Conservation (phyloP, 2,797 vertebrate genomes). For the Leucoraja ocellata region DNA sequence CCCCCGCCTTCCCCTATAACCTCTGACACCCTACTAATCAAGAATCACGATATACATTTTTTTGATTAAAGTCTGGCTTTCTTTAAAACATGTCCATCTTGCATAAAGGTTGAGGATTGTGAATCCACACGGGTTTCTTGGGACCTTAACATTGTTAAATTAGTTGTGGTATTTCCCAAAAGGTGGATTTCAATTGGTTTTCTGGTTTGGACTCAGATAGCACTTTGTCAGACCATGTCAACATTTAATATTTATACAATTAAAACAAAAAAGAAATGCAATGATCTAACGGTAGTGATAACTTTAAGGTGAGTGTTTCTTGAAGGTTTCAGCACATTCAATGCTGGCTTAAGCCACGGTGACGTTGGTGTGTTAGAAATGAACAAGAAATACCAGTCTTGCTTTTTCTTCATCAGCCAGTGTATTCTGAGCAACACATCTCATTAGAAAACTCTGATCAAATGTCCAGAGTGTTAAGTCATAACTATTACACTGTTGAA, state of each 20-base stretch:
- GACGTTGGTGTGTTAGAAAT: not conserved
- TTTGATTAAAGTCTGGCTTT: not conserved
- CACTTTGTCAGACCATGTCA: not conserved
- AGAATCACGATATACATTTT: not conserved
- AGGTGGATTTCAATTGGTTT: not conserved
- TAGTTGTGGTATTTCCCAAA: not conserved
- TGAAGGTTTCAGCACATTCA: not conserved
- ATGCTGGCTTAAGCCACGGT: not conserved
- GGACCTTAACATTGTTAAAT: not conserved
- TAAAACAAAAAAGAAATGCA: not conserved
- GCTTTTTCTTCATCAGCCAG: not conserved
- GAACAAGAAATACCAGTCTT: not conserved
- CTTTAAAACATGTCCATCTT: not conserved
- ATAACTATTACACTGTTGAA: not conserved
- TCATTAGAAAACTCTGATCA: not conserved
- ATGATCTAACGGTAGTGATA: not conserved
- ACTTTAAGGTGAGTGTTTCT: not conserved
- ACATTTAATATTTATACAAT: not conserved
- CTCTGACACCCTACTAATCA: too few relatives aligned
- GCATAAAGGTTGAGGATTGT: not conserved
- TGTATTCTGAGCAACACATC: not conserved
- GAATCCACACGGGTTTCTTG: not conserved
- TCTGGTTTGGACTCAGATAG: not conserved
- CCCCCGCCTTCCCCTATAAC: too few relatives aligned
- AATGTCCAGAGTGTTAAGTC: not conserved